Percentiles rank a stretch among this genome's conserved stretches.
Evolutionary conservation across 2,113 vertebrate genomes (phyloP).

Genomic region (Uropsilus gracilis): DNA sequence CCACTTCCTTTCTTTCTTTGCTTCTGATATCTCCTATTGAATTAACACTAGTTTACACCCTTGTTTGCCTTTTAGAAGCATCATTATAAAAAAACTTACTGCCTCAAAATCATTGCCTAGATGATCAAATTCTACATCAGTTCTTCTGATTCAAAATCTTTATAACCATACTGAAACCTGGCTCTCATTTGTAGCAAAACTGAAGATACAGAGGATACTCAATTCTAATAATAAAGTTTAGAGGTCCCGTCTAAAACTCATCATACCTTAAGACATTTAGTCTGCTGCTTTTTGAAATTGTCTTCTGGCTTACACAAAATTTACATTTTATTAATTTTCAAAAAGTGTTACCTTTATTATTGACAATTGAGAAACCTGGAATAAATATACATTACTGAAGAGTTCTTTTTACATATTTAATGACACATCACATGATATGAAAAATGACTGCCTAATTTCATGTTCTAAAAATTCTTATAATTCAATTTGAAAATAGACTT

Average conservation of each 20-base stretch:
- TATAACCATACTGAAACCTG: neutral
- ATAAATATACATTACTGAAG: neutral
- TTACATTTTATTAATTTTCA: neutral
- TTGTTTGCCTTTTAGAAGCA: too few relatives aligned
- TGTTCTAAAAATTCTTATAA: neutral
- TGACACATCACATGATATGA: neutral
- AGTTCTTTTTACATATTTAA: neutral
- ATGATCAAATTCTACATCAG: neutral
- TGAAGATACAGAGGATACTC: neutral
- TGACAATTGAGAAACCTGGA: neutral
- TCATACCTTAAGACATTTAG: neutral
- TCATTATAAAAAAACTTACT: neutral
- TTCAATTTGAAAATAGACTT: constrained; percentile 26
- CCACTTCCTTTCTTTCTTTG: too few relatives aligned
- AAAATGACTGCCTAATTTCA: neutral
- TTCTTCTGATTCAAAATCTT: neutral
- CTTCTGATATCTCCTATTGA: too few relatives aligned
- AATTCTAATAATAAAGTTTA: neutral
- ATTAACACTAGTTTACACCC: too few relatives aligned
- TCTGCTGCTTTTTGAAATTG: neutral
- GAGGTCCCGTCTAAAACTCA: neutral
- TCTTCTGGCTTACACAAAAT: constrained; percentile 11
- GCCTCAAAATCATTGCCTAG: neutral
- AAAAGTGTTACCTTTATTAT: neutral
- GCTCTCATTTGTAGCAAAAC: neutral